Conservation (phyloP, 1,140 invertebrate genomes). For the Drosophila auraria region DNA sequence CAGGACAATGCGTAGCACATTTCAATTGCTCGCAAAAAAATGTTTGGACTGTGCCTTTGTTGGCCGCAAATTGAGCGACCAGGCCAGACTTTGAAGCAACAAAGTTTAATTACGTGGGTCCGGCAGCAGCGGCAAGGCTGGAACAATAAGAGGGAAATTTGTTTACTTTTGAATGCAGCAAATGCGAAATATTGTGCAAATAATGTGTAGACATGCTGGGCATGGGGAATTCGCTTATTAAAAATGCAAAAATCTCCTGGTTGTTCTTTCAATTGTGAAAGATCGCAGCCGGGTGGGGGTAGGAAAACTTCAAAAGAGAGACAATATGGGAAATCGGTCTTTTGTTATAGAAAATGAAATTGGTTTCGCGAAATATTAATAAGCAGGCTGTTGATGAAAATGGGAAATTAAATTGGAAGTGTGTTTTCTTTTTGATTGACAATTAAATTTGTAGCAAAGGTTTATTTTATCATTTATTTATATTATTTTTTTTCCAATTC, state of each 20-base stretch:
- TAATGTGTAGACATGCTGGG: constrained; percentile 46
- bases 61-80: constrained; percentile 79
- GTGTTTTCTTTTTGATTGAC: background rate
- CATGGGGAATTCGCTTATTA: constrained; percentile 45
- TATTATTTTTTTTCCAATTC: background rate
- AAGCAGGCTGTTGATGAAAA: background rate
- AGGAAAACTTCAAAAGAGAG: constrained; percentile 33
- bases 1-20: constrained; percentile 68
- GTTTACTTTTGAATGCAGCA: constrained; percentile 63
- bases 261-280: constrained; percentile 39
- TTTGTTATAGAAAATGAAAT: constrained; percentile 28
- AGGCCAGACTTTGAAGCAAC: constrained; percentile 74
- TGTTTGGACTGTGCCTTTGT: constrained; percentile 72
- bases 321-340: constrained; percentile 18
- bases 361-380: constrained; percentile 21
- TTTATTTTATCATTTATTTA: background rate
- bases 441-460: background rate
- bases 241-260: constrained; percentile 59
- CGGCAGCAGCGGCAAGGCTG: constrained; percentile 17
- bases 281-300: constrained; percentile 1
- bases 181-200: constrained; percentile 72
- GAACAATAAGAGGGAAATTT: constrained; percentile 57
- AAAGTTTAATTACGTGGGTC: constrained; percentile 77
- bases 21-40: constrained; percentile 79
- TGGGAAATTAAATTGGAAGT: background rate